Conservation (phyloP, 2,797 vertebrate species). For the Varecia variegata region DNA sequence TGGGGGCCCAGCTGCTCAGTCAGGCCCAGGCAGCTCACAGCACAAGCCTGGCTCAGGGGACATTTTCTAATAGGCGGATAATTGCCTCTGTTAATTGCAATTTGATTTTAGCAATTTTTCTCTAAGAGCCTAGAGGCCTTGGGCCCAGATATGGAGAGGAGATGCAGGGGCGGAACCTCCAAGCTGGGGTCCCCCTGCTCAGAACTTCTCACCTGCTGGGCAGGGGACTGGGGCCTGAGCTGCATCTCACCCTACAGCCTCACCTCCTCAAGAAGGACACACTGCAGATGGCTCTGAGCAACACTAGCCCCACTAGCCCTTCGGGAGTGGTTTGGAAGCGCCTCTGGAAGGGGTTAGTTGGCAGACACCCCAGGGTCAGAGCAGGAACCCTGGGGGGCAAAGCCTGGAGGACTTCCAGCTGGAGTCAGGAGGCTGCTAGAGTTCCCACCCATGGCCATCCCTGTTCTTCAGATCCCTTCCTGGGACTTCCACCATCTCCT, state of each 20-base stretch:
- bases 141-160: slow-evolving; percentile 34
- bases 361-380: not conserved
- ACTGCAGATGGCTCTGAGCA: not conserved
- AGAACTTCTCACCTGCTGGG: not conserved
- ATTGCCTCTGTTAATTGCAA: slow-evolving; percentile 78
- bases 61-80: slow-evolving; percentile 68
- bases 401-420: not conserved
- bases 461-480: not conserved
- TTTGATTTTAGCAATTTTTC: slow-evolving; percentile 76
- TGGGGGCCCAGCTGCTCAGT: slow-evolving; percentile 37
- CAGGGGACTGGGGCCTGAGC: not conserved
- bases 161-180: not conserved
- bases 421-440: not conserved
- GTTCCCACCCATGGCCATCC: not conserved
- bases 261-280: not conserved
- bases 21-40: slow-evolving; percentile 35
- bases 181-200: not conserved
- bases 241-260: not conserved
- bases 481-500: not conserved
- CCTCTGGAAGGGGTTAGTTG: slow-evolving; percentile 2
- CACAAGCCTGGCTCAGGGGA: slow-evolving; percentile 65
- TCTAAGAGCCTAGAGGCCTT: slow-evolving; percentile 63
- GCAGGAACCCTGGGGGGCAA: not conserved
- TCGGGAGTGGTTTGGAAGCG: not conserved
- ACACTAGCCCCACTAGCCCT: not conserved